Evolutionary conservation across 1,140 invertebrate genomes (phyloP), one percentile per base, ranked within the genome.

Genomic region (Meloidogyne chitwoodi): DNA sequence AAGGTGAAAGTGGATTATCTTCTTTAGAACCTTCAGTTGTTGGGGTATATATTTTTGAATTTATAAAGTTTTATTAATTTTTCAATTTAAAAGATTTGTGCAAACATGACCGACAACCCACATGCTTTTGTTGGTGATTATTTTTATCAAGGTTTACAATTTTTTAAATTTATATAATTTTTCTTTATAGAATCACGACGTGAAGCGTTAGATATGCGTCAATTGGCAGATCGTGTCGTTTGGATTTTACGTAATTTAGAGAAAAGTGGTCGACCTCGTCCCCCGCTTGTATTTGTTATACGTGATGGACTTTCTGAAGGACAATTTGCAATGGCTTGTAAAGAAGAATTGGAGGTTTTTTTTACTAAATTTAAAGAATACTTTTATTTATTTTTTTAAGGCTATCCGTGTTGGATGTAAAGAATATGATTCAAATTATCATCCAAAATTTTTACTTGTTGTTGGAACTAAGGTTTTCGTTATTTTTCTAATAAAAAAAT

Each of bases 291-390:
- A n/a, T 48, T 77, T 29, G 22, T 77, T n/a, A 38, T 77, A 26
- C 44, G 76, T 14, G 76, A 77, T 41, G 76, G 76, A n/a, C 27
- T 77, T 16, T 77, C 76, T 10, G 75, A 77, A 63, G 76, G 76
- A 4, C 76, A 77, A 62, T 64, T 56, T 65, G 38, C 61, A 19
- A 77, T 77, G 76, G 76, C 63, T 22, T 65, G 62, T 48, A 34
- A 27, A 22, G 65, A 75, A 19, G 65, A 75, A 62, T 71, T 75
- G 62, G 11, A 64, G 8, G 61, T 44, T 16, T 1, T 16, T 26
- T 64, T 64, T 64, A 26, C 16, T 5, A 26, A 64, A 16, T 64
- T n/a, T 11, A 2, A 11, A 26, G 1, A 6, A 8, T 4, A 0
- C 6, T 0, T 22, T n/a, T 41, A 24, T 19, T 48, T 48, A 1